Evolutionary conservation across 2,113 vertebrate species (phyloP).

Genomic region (Tachysurus vachellii): DNA sequence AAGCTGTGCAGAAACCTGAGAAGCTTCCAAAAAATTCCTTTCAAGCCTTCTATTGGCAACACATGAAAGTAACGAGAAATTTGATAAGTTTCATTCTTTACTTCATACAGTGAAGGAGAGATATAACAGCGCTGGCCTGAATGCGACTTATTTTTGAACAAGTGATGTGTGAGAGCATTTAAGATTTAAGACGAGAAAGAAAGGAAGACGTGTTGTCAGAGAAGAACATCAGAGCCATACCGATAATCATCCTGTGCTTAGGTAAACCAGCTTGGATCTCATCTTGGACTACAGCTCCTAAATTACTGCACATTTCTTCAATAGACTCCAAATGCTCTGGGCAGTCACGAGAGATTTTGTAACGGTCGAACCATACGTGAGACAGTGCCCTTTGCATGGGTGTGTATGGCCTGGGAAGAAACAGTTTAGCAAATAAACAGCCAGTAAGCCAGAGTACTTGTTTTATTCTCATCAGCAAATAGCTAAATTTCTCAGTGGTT

Average conservation of each 20-base stretch:
- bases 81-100: constrained; percentile 63
- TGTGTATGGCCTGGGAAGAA: constrained; percentile 80
- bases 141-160: constrained; percentile 44
- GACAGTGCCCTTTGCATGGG: constrained; percentile 79
- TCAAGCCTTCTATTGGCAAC: constrained; percentile 55
- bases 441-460: not conserved
- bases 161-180: constrained; percentile 48
- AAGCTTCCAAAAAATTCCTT: constrained; percentile 52
- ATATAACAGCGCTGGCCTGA: constrained; percentile 50
- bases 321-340: constrained; percentile 86
- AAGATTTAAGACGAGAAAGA: constrained; percentile 5
- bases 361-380: constrained; percentile 89
- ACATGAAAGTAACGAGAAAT: constrained; percentile 64
- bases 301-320: constrained; percentile 74
- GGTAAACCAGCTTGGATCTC: constrained; percentile 78
- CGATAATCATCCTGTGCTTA: constrained; percentile 82
- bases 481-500: not conserved
- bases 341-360: constrained; percentile 80
- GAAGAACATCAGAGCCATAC: constrained; percentile 66
- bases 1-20: constrained; percentile 57
- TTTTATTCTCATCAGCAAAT: not conserved
- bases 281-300: constrained; percentile 77
- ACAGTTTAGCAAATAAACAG: not conserved
- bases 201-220: constrained; percentile 27
- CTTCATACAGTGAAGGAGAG: constrained; percentile 60